These are phyloP conservation scores for Psittacula cyanocephala DNA, from an alignment of 2,113 vertebrate genomes.

Conservation along the genomic window DNA sequence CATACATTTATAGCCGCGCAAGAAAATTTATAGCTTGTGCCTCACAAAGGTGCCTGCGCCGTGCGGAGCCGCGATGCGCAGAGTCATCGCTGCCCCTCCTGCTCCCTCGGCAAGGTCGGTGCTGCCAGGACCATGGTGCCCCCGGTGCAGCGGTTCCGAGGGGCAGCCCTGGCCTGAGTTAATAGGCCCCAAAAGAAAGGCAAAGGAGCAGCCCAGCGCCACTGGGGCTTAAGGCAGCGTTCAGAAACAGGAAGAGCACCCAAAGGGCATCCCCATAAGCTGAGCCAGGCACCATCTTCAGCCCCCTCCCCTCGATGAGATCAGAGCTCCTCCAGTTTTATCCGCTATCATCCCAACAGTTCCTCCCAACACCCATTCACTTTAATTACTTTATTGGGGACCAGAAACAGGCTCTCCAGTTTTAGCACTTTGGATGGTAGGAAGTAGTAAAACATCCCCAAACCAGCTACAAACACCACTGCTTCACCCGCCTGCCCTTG, in stretches of 20 bases:
- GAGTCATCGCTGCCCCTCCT: fast-evolving
- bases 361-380: conserved; percentile 43
- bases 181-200: not conserved
- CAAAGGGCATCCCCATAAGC: fast-evolving
- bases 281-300: not conserved
- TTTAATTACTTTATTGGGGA: conserved; percentile 72
- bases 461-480: not conserved
- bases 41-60: not conserved
- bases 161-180: not conserved
- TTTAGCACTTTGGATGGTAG: conserved; percentile 53
- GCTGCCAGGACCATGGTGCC: not conserved
- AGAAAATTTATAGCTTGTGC: conserved; percentile 24
- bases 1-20: not conserved
- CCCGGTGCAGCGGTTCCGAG: not conserved
- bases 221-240: fast-evolving
- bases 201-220: fast-evolving
- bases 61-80: not conserved
- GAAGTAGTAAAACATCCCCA: conserved; percentile 71
- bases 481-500: too few species aligned
- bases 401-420: conserved; percentile 26
- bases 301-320: not conserved
- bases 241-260: fast-evolving
- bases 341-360: not conserved
- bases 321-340: conserved; percentile 28
- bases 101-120: not conserved